These are phyloP conservation scores for Meriones unguiculatus DNA, from an alignment of 2,113 vertebrate genomes.

Conservation along the genomic window DNA sequence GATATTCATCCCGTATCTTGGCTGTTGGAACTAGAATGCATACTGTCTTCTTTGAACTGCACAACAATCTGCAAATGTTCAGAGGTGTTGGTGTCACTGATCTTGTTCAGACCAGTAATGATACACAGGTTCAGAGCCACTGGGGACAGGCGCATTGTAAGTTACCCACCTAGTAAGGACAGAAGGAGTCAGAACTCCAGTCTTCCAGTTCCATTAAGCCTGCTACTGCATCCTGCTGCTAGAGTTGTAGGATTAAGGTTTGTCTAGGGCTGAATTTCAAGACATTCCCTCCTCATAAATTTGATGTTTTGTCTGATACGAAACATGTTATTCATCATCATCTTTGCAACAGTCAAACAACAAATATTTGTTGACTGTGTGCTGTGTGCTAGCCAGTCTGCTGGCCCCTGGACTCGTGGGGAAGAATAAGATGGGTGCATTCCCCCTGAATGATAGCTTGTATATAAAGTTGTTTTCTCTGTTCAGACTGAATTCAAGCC, in stretches of 20 bases:
- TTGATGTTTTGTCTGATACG: not conserved
- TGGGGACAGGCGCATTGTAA: not conserved
- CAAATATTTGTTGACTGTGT: slow-evolving; percentile 12
- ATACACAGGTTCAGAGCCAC: not conserved
- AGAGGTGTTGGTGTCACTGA: not conserved
- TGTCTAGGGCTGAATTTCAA: slow-evolving; percentile 53
- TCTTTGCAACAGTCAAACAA: not conserved
- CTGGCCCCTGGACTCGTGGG: not conserved
- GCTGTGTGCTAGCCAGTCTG: not conserved
- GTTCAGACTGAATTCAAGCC: not conserved
- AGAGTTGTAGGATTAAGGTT: not conserved
- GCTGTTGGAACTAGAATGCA: not conserved
- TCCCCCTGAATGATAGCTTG: not conserved
- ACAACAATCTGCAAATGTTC: not conserved
- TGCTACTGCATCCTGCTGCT: not conserved
- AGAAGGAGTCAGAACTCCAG: not conserved
- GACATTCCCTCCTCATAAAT: slow-evolving; percentile 18
- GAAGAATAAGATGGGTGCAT: not conserved
- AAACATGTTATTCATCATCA: not conserved
- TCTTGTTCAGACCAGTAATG: not conserved
- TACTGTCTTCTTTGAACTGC: slow-evolving; percentile 1
- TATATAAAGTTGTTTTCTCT: not conserved
- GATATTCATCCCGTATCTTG: not conserved
- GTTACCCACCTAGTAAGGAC: not conserved
- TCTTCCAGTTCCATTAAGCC: not conserved